phyloP scores from a whole-genome alignment of 2,113 vertebrate species.

The Hiodon tergisus region DNA sequence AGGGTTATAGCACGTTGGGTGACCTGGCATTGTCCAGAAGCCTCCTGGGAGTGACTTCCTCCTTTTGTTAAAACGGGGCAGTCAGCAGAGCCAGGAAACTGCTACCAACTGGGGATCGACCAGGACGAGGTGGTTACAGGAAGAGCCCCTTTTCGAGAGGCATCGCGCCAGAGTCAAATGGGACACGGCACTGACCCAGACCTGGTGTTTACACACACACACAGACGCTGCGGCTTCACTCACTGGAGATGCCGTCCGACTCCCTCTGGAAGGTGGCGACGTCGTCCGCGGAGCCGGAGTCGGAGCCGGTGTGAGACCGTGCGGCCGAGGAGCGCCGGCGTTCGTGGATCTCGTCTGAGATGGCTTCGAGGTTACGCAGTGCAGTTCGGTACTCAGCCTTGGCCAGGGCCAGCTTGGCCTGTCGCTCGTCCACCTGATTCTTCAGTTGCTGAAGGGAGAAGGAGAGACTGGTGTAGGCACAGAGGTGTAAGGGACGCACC shows the following conservation, averaged over 20 bases:
- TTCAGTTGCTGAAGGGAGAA: conserved; percentile 76
- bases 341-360: conserved; percentile 95
- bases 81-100: not conserved
- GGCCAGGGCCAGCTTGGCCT: conserved; percentile 77
- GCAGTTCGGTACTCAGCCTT: conserved; percentile 87
- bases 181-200: not conserved
- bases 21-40: too few species aligned
- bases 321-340: conserved; percentile 77
- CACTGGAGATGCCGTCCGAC: conserved; percentile 79
- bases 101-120: not conserved
- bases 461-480: not conserved
- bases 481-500: too few species aligned
- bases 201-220: too few species aligned
- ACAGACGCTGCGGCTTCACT: conserved; percentile 45
- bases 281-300: conserved; percentile 57
- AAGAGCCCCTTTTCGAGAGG: not conserved
- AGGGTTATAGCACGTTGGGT: too few species aligned
- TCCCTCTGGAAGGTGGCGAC: conserved; percentile 70
- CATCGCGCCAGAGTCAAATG: not conserved
- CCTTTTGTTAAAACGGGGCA: not conserved
- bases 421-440: conserved; percentile 80
- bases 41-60: too few species aligned
- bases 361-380: conserved; percentile 85
- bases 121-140: not conserved
- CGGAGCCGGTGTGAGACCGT: conserved; percentile 79